Evolutionary conservation across 1,140 invertebrate species (phyloP).

Genomic region (Diorhabda carinulata): DNA sequence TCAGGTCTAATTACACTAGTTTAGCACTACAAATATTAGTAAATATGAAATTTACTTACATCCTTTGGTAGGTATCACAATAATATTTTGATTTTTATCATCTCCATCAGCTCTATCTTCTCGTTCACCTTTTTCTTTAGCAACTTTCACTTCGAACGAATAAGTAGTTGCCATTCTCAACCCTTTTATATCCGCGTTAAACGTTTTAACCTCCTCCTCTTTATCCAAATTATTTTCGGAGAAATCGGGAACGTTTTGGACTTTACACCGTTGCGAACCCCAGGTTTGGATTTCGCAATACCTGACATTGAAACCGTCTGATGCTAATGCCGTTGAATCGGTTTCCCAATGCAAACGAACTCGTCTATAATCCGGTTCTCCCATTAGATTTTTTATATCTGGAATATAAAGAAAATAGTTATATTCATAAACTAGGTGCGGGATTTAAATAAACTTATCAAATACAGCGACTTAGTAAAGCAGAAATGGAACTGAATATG

Average conservation of each 20-base stretch:
- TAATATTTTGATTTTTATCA: conserved; percentile 54
- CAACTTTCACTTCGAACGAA: conserved; percentile 65
- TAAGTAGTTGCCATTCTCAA: conserved; percentile 75
- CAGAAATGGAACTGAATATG: too few species aligned
- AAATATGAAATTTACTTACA: conserved; percentile 56
- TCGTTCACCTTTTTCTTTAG: conserved; percentile 39
- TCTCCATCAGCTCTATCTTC: conserved; percentile 40
- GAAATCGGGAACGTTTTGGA: conserved; percentile 47
- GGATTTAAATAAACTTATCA: too few species aligned
- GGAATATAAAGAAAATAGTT: conserved; percentile 31
- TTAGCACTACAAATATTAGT: too few species aligned
- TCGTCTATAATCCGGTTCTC: conserved; percentile 67
- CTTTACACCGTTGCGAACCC: conserved; percentile 68
- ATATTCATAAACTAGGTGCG: background rate
- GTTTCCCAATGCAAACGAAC: conserved; percentile 65
- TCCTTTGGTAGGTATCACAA: conserved; percentile 69
- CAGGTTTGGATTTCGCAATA: conserved; percentile 73
- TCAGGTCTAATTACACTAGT: too few species aligned
- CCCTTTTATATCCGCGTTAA: conserved; percentile 57
- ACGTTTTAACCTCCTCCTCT: conserved; percentile 41
- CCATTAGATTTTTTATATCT: conserved; percentile 64
- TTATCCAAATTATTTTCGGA: conserved; percentile 32
- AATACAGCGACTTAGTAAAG: too few species aligned
- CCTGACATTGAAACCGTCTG: conserved; percentile 58
- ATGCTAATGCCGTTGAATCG: conserved; percentile 34